A percentile compares a stretch with the other conserved stretches of the same genome.
Evolutionary conservation across 2,888 invertebrate genomes (phyloP).

Genomic region (Mythimna albipuncta): DNA sequence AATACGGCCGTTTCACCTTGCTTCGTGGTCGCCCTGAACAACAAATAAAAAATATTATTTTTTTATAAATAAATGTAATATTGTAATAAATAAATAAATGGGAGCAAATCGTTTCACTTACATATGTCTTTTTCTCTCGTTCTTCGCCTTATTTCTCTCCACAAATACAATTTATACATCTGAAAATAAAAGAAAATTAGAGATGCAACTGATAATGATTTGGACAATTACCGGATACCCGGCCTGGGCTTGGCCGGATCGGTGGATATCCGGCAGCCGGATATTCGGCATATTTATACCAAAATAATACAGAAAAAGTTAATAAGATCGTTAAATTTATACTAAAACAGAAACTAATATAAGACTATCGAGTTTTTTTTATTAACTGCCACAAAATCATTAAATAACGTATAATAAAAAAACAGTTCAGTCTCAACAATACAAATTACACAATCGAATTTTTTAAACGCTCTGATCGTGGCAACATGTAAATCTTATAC

Average conservation of each 20-base stretch:
- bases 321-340: background rate
- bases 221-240: slow-evolving; percentile 14
- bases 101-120: slow-evolving; percentile 67
- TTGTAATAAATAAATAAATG: background rate
- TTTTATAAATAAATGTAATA: too few species aligned
- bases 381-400: background rate
- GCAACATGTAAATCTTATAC: background rate
- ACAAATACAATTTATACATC: slow-evolving; percentile 80
- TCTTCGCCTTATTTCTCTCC: slow-evolving; percentile 65
- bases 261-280: slow-evolving; percentile 20
- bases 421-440: background rate
- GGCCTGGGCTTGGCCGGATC: slow-evolving; percentile 9
- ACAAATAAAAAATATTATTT: background rate
- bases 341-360: background rate
- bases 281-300: slow-evolving; percentile 22
- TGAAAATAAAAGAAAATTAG: slow-evolving; percentile 64
- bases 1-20: slow-evolving; percentile 74
- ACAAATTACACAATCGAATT: background rate
- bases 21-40: slow-evolving; percentile 81
- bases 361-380: background rate
- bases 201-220: slow-evolving; percentile 28
- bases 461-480: background rate
- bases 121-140: slow-evolving; percentile 72
- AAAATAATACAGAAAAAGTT: background rate
- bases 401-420: background rate